Evolutionary conservation across 35 echinoderm and acorn worm species (phyloP), one percentile per base, ranked within the genome.

Genomic region (Hemicentrotus pulcherrimus): DNA sequence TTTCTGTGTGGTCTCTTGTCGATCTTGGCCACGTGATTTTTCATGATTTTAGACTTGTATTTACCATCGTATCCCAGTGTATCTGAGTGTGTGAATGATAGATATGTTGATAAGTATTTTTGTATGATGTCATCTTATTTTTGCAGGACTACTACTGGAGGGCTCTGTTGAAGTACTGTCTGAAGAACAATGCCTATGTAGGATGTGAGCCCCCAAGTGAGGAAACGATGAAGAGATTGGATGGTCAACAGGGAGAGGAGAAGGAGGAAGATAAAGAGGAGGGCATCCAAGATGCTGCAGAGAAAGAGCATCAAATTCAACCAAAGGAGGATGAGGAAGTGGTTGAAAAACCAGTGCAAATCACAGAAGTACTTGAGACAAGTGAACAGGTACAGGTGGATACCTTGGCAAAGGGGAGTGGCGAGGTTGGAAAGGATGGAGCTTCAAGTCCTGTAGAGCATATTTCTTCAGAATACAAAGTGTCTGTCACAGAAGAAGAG

Each of bases 101-200:
- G 10, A 14, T 55, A 55, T 55, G 31, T 22, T 92, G 15, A 55
- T 55, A 0, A 14, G 11, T 55, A 55, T 55, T 55, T 55, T 15
- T 55, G 50, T 55, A 55, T 78, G n/a, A 30, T 19, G 9, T 90
- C 9, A 16, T 58, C 47, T 48, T 13, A 1, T 31, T 70, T 95
- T 33, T 32, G 47, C 48, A 99, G 98, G 98, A 99, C 92, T 60
- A 90, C 32, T 91, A 99, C 33, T 99, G 98, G 98, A 92, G 97
- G 33, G 96, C 96, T 2, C 47, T 99, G 92, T 47, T 98, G 47
- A 86, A 91, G 5, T 98, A 95, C 47, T 99, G 97, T 86, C 5
- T 96, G 24, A 88, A 96, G 65, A 95, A 95, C 33, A 46, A 95
- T 86, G 98, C 97, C 22, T 99, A 99, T 95, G 94, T 95, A 52